Percentiles rank a stretch among this genome's conserved stretches.
Conservation (phyloP, 1,140 invertebrate species). For the Oncopodura yosiiana region DNA sequence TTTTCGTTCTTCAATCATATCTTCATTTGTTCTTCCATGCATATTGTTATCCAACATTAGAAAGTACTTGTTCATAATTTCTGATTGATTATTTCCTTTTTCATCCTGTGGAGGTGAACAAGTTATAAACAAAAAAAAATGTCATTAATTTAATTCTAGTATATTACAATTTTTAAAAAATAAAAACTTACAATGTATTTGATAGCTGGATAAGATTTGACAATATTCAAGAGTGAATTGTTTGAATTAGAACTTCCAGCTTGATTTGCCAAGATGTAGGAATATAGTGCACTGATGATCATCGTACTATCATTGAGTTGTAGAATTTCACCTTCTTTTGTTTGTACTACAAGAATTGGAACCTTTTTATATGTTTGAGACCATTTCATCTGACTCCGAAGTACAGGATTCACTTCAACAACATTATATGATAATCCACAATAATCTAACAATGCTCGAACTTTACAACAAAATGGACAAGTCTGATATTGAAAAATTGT, state of each 20-base stretch:
- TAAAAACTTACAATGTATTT: constrained; percentile 43
- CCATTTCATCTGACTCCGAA: constrained; percentile 84
- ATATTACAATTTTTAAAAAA: too few relatives aligned
- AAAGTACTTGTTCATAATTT: constrained; percentile 91
- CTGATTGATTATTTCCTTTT: constrained; percentile 54
- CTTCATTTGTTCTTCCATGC: constrained; percentile 47
- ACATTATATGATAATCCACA: constrained; percentile 90
- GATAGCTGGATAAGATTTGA: constrained; percentile 69
- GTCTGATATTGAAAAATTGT: constrained; percentile 93
- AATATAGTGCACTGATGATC: constrained; percentile 79
- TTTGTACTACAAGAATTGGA: constrained; percentile 76
- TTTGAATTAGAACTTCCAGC: neutral
- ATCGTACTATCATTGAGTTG: constrained; percentile 88
- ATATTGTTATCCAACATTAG: constrained; percentile 64
- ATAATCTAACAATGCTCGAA: constrained; percentile 85
- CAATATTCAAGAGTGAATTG: constrained; percentile 53
- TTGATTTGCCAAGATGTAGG: constrained; percentile 52
- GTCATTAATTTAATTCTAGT: neutral
- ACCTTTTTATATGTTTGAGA: constrained; percentile 84
- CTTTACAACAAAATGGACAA: constrained; percentile 98
- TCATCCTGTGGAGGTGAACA: constrained; percentile 45
- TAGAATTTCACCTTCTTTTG: constrained; percentile 47
- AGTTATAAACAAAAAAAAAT: neutral
- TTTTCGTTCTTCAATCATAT: constrained; percentile 68
- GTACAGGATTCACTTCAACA: constrained; percentile 87